Conservation (phyloP, 2,797 vertebrate species). For the Cetoscarus ocellatus region DNA sequence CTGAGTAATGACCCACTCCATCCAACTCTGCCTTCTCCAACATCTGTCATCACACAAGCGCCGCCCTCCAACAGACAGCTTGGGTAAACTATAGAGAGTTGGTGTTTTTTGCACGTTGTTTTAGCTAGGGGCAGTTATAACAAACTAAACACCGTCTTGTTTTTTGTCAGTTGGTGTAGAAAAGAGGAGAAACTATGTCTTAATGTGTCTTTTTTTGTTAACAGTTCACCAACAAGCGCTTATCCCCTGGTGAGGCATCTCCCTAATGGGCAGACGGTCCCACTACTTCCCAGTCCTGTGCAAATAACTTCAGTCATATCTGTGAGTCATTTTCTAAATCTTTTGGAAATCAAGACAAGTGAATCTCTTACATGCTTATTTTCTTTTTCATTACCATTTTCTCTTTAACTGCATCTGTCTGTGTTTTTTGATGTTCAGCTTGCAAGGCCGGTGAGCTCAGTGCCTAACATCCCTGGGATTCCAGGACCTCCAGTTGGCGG, state of each 20-base stretch:
- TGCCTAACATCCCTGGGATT: slow-evolving; percentile 96
- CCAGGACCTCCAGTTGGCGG: slow-evolving; percentile 92
- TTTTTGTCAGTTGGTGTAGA: slow-evolving; percentile 9
- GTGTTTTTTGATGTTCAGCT: slow-evolving; percentile 80
- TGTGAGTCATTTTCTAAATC: slow-evolving; percentile 79
- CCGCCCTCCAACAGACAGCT: slow-evolving; percentile 96
- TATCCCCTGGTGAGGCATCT: slow-evolving; percentile 95
- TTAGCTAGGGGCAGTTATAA: neutral
- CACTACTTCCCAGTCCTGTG: slow-evolving; percentile 92
- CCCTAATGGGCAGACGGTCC: slow-evolving; percentile 93
- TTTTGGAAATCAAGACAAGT: neutral
- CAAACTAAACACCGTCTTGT: neutral
- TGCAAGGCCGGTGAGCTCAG: slow-evolving; percentile 90
- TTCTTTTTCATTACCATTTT: neutral
- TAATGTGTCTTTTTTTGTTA: slow-evolving; percentile 28
- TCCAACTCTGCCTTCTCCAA: slow-evolving; percentile 96
- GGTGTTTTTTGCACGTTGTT: neutral
- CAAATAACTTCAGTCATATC: slow-evolving; percentile 98
- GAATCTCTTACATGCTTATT: neutral
- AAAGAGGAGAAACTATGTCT: slow-evolving; percentile 13
- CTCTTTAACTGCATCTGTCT: slow-evolving; percentile 9
- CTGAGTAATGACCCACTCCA: slow-evolving; percentile 92
- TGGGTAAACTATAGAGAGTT: slow-evolving; percentile 82
- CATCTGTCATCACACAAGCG: slow-evolving; percentile 97
- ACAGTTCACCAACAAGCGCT: slow-evolving; percentile 92